Base-by-base conservation (phyloP, 2,113 vertebrate genomes). In the Ifrita kowaldi region DNA sequence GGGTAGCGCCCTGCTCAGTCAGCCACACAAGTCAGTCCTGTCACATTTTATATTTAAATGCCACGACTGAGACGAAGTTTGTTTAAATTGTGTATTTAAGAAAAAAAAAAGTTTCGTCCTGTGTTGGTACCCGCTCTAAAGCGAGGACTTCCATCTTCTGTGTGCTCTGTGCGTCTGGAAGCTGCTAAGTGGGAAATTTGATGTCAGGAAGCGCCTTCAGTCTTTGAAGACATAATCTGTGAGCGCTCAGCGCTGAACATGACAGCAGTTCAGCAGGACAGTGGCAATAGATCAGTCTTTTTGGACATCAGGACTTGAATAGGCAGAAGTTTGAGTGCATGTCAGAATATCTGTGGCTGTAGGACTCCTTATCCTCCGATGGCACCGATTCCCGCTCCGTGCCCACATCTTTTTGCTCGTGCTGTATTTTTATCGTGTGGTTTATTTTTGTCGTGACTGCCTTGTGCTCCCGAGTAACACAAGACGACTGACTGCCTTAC, bases 391-490 rank as follows among this genome's bases (percentile, higher is more conserved):
- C 68, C 64, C 18, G 53, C 84, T 57, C 60, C 0, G 0, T 67
- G 82, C 88, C 88, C 78, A 69, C 90, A 28, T 41, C 79, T 67
- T 69, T 37, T 13, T 41, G 26, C 85, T 41, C 1, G 1, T 0
- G 17, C 71, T 81, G 57, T 93, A 90, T 97, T 96, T 96, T 96
- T 86, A 78, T 83, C 64, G 0, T 0, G 4, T 13, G 10, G 76
- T 94, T 96, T 96, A 93, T 96, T 96, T 95, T 86, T 84, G 60
- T 70, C 71, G 0, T 7, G 95, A 10, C 82, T 70, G 46, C 2
- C 11, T 55, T 39, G 87, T 88, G 94, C 87, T 90, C 90, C 64
- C 2, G 44, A 73, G 93, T 95, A 87, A 90, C 80, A 57, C 88
- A 71, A 87, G 90, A 64, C 16, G 62, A 15, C 37, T 7, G 74